Evolutionary conservation across 2,797 vertebrate genomes (phyloP).

Genomic region (Etheostoma perlongum): DNA sequence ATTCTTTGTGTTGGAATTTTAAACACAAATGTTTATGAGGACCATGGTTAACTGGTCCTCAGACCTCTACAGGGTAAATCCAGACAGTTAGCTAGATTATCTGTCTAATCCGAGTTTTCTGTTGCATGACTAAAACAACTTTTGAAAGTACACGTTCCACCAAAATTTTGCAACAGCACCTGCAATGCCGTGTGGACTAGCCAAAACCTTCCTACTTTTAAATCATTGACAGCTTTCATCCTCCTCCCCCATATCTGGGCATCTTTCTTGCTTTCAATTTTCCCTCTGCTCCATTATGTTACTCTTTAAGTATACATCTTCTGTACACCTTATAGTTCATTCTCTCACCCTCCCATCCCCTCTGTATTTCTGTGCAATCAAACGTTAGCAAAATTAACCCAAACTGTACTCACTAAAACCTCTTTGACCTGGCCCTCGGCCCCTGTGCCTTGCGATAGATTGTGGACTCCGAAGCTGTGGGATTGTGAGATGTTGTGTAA

Average conservation of each 20-base stretch:
- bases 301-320: constrained; percentile 52
- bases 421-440: constrained; percentile 18
- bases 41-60: no score
- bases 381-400: constrained; percentile 24
- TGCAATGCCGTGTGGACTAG: no score
- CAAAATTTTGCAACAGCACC: no score
- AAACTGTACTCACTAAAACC: constrained; percentile 5
- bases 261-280: constrained; percentile 17
- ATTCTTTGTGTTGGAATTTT: no score
- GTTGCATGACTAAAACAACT: no score
- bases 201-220: constrained; percentile 25
- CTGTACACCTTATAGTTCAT: constrained; percentile 43
- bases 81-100: no score
- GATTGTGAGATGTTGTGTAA: constrained; percentile 49
- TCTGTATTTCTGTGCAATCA: constrained; percentile 37
- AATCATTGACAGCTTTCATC: constrained; percentile 33
- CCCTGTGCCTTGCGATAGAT: constrained; percentile 37
- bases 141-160: no score
- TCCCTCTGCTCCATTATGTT: constrained; percentile 25
- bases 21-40: no score
- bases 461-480: constrained; percentile 28
- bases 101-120: no score
- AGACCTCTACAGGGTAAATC: no score
- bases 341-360: constrained; percentile 2
- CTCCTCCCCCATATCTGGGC: constrained; percentile 21